phyloP scores from a whole-genome alignment of 2,888 invertebrate species.

The Ischnus inquisitorius region DNA sequence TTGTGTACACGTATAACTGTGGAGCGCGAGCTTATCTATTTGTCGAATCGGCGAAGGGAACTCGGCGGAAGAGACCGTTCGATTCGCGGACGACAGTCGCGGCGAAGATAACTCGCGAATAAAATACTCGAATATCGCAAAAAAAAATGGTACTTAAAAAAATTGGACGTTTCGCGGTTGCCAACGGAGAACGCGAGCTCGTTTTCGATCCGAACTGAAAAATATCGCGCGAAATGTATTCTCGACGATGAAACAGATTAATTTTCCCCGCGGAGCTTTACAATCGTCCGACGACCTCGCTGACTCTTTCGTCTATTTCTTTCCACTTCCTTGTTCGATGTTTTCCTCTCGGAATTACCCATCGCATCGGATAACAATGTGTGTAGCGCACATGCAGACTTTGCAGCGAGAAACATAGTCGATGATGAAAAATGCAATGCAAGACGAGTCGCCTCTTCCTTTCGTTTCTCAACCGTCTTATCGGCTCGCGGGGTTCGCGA shows the following conservation, averaged over 20 bases:
- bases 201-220: too few relatives aligned
- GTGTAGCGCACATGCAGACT: not conserved
- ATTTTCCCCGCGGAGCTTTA: too few relatives aligned
- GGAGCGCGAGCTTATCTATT: constrained; percentile 47
- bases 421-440: constrained; percentile 28
- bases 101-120: not conserved
- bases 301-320: not conserved
- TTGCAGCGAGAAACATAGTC: constrained; percentile 1
- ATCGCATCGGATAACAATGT: not conserved
- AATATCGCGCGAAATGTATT: too few relatives aligned
- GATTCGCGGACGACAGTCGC: not conserved
- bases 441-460: constrained; percentile 13
- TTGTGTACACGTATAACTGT: not conserved
- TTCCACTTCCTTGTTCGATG: not conserved
- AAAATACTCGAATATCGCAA: not conserved
- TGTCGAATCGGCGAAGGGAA: constrained; percentile 33
- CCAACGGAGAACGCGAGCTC: too few relatives aligned
- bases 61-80: not conserved
- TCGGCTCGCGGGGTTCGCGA: constrained; percentile 42
- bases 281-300: too few relatives aligned
- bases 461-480: constrained; percentile 51
- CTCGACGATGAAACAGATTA: too few relatives aligned
- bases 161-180: too few relatives aligned
- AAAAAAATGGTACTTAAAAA: not conserved
- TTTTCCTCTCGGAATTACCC: not conserved